A percentile compares a stretch with the other conserved stretches of the same genome.
Evolutionary conservation across 1,140 invertebrate species (phyloP).

Genomic region (Megalopta genalis): DNA sequence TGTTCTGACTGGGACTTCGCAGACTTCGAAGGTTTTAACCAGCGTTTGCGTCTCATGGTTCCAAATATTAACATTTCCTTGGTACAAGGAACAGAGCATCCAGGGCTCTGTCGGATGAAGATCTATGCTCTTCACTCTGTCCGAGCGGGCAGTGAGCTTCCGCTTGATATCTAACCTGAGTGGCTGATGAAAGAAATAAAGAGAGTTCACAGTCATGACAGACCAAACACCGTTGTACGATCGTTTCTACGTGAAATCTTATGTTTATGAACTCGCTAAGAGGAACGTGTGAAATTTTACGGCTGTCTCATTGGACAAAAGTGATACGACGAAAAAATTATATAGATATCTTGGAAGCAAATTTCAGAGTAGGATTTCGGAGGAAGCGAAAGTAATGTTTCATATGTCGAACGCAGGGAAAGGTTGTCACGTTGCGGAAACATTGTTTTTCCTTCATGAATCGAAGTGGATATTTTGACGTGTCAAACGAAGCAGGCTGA

Average conservation of each 20-base stretch:
- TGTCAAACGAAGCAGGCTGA: conserved; percentile 18
- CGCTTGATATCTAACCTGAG: conserved; percentile 98
- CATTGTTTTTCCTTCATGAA: background rate
- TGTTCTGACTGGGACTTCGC: conserved; percentile 96
- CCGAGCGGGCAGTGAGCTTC: conserved; percentile 97
- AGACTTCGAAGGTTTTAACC: conserved; percentile 97
- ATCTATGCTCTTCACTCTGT: conserved; percentile 98
- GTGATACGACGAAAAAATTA: background rate
- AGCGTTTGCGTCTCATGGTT: conserved; percentile 97
- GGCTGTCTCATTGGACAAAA: background rate
- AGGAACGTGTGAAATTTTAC: background rate
- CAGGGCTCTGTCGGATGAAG: conserved; percentile 98
- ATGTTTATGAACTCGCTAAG: too few species aligned
- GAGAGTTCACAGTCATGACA: background rate
- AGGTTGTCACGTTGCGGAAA: background rate
- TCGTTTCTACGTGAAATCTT: too few species aligned
- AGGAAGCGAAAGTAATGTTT: background rate
- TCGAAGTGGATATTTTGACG: conserved; percentile 47
- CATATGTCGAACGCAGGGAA: too few species aligned
- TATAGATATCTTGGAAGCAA: background rate
- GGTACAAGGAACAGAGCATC: conserved; percentile 98
- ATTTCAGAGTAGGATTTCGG: background rate
- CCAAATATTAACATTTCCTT: conserved; percentile 99
- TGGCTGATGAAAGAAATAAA: conserved; percentile 82
- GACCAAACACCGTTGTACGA: background rate